Conservation (phyloP, 2,113 vertebrate genomes). For the Pristiophorus japonicus region DNA sequence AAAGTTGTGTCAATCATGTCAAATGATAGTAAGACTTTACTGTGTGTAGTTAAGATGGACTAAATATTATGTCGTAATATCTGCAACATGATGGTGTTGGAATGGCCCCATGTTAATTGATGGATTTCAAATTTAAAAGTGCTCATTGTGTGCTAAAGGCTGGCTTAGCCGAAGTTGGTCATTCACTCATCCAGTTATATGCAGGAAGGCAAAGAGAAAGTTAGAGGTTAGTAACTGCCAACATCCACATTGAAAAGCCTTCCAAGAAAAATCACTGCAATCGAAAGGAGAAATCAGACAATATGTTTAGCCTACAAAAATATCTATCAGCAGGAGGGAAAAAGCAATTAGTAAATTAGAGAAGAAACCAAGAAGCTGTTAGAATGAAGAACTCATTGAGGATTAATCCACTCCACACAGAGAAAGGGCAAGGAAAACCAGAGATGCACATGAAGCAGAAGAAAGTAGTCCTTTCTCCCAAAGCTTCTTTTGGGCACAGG, state of each 20-base stretch:
- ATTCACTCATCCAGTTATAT: neutral
- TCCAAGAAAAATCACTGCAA: neutral
- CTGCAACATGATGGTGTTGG: neutral
- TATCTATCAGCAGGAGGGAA: neutral
- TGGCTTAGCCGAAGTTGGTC: neutral
- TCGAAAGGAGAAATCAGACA: neutral
- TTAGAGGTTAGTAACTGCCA: neutral
- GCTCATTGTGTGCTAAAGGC: neutral
- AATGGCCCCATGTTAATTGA: neutral
- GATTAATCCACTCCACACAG: neutral
- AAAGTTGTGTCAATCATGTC: too few species aligned
- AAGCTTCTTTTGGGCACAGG: neutral
- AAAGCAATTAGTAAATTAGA: constrained; percentile 10
- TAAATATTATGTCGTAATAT: neutral
- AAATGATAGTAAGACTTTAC: too few species aligned
- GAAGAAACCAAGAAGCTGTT: neutral
- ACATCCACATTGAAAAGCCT: neutral
- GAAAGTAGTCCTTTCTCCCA: neutral
- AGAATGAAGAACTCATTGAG: neutral
- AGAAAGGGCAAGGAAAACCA: neutral
- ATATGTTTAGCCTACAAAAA: neutral
- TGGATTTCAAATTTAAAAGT: neutral
- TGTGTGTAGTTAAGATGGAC: neutral
- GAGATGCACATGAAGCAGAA: neutral
- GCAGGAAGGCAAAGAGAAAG: neutral